Percentiles rank a stretch among this genome's conserved stretches.
Conservation (phyloP, 2,797 vertebrate species). For the Coendou prehensilis region DNA sequence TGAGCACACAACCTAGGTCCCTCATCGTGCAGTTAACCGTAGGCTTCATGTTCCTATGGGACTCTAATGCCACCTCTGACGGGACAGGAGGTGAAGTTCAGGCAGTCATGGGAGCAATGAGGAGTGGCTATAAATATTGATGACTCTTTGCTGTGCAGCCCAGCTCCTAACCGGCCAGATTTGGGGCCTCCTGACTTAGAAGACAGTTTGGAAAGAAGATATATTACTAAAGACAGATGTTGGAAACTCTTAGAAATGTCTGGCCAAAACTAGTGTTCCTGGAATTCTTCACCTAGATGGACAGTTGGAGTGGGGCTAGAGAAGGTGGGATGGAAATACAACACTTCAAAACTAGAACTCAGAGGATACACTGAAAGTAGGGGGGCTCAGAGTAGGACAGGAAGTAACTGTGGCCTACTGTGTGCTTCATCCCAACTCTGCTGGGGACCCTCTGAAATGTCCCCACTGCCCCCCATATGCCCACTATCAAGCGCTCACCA, state of each 20-base stretch:
- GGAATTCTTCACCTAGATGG: neutral
- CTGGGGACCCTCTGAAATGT: neutral
- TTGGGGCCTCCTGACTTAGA: neutral
- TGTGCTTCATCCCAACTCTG: neutral
- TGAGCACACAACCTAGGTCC: neutral
- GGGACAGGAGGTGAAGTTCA: neutral
- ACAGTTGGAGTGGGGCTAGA: neutral
- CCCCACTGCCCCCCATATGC: too few species aligned
- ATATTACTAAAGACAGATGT: neutral
- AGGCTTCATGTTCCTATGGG: neutral
- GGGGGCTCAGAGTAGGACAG: neutral
- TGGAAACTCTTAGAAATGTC: neutral
- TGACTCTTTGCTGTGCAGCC: neutral
- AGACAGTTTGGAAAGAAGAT: neutral
- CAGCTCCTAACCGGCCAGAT: neutral
- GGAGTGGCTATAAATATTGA: neutral
- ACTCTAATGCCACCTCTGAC: neutral
- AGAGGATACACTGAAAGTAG: neutral
- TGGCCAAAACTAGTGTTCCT: neutral
- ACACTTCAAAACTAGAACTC: neutral
- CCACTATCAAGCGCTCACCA: neutral
- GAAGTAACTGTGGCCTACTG: neutral
- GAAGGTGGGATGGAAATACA: neutral
- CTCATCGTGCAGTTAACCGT: rapidly evolving
- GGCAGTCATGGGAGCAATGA: neutral